A percentile compares a stretch with the other conserved stretches of the same genome.
Conservation (phyloP, 2,113 vertebrate species). For the Sylvicapra grimmia region DNA sequence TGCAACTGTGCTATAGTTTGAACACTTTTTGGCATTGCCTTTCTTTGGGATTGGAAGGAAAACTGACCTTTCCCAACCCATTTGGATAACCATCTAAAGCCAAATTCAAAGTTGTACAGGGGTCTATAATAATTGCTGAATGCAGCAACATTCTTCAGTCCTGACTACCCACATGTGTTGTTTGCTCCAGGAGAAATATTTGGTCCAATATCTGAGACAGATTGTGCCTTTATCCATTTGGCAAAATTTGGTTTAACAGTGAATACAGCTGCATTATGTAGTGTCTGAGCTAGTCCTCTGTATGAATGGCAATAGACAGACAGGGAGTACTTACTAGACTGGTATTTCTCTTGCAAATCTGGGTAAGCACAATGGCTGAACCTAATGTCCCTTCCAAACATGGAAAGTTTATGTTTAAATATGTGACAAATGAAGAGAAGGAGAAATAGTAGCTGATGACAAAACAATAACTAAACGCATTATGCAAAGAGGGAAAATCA, state of each 20-base stretch:
- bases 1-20: too few relatives aligned
- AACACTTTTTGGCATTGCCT: too few relatives aligned
- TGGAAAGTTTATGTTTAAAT: not conserved
- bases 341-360: not conserved
- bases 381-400: too few relatives aligned
- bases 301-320: not conserved
- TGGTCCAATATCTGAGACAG: not conserved
- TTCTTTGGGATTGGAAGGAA: too few relatives aligned
- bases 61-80: too few relatives aligned
- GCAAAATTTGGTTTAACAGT: not conserved
- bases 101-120: not conserved
- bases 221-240: not conserved
- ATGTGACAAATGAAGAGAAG: not conserved
- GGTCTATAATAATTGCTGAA: not conserved
- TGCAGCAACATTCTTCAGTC: not conserved
- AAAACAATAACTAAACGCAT: not conserved
- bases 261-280: not conserved
- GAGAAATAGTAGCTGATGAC: not conserved
- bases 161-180: not conserved
- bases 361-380: too few relatives aligned
- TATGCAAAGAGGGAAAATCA: not conserved
- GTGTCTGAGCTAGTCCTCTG: not conserved
- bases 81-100: not conserved
- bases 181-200: not conserved
- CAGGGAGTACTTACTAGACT: not conserved